Evolutionary conservation across 2,113 vertebrate genomes (phyloP), one percentile per base, ranked within the genome.

Genomic region (Osmerus mordax): DNA sequence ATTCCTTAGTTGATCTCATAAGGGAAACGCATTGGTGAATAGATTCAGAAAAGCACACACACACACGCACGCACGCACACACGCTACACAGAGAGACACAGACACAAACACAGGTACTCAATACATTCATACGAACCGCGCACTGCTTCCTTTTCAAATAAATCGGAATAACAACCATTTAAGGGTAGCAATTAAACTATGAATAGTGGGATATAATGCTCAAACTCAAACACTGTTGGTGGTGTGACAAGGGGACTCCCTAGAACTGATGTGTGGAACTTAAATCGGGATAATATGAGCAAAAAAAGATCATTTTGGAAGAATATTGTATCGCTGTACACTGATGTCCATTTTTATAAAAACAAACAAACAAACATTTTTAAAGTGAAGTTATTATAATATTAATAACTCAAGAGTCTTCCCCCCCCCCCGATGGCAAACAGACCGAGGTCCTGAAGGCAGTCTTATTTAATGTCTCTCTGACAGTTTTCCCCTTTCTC

Each of bases 331-430:
- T 75, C 76, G 73, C 81, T 90, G 84, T 86, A 87, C 87, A 89
- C 69, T 75, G 76, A 87, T 84, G 90, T 89, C 88, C 86, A 23
- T 67, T 88, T 83, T 56, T 69, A 73, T 71, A 66, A 66, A 74
- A 75, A 85, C 74, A 80, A 83, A 89, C 59, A 75, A 82, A 86
- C 82, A 87, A 87, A 63, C 32, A 87, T 81, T 84, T 85, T 88
- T 88, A 82, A 89, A 84, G 87, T 87, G 89, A 91, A 89, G 89
- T 90, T 91, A 90, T 85, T 87, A 87, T 85, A 89, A 87, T 84
- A 88, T 91, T 89, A 89, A 88, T 89, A 89, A 62, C 75, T 81
- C 67, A 65, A 87, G 85, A 84, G 86, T 87, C 76, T 73, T 74
- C 32, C 32, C 32, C 77, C 56, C 61, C 69, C 77, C 56, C 13